Conservation (phyloP, 2,888 invertebrate genomes). For the Pachymerium ferrugineum region DNA sequence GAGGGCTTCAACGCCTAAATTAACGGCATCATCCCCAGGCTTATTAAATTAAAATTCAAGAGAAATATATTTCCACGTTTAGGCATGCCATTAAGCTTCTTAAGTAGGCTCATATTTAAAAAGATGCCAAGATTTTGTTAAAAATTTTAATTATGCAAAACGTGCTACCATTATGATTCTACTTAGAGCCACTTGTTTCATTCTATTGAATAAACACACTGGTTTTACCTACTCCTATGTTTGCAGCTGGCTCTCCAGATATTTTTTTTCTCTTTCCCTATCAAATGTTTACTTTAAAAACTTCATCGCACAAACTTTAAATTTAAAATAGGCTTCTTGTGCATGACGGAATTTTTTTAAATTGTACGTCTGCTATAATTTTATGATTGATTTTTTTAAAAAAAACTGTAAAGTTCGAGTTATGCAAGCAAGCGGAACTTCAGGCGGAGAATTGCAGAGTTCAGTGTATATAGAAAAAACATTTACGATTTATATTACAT, state of each 20-base stretch:
- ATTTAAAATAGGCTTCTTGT: no score
- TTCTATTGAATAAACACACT: no score
- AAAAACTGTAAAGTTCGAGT: no score
- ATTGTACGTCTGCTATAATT: background rate
- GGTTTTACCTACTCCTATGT: no score
- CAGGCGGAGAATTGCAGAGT: conserved; percentile 14
- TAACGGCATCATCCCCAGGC: background rate
- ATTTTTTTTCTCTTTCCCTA: background rate
- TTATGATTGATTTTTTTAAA: conserved; percentile 3
- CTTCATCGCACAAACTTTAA: background rate
- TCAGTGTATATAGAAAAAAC: no score
- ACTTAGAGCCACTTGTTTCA: background rate
- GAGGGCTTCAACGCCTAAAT: conserved; percentile 5
- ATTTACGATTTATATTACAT: no score
- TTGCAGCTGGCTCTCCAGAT: background rate
- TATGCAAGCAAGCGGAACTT: background rate
- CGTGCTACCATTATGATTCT: background rate
- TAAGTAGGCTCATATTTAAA: conserved; percentile 15
- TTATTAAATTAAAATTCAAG: conserved; percentile 21
- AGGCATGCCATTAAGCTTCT: background rate
- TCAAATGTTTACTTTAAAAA: background rate
- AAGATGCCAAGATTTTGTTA: background rate
- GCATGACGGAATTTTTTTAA: no score
- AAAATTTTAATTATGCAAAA: conserved; percentile 6
- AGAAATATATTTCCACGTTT: background rate